Conservation (phyloP, 2,113 vertebrate genomes). For the Sitta europaea region DNA sequence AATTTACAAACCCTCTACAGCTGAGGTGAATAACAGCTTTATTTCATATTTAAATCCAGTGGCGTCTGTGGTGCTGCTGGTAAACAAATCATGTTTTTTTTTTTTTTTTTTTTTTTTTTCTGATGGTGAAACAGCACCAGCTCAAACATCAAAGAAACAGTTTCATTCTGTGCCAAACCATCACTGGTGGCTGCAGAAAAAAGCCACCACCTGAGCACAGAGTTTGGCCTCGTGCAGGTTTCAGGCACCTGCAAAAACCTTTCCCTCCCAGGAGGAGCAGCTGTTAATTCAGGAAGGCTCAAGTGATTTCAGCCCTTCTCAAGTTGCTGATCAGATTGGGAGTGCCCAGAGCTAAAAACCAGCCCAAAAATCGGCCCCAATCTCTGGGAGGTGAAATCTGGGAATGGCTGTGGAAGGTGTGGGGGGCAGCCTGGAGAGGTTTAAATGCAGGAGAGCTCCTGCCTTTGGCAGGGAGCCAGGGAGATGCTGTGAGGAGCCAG, state of each 20-base stretch:
- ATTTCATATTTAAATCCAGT: conserved; percentile 32
- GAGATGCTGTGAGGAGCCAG: not conserved
- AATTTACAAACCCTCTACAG: not conserved
- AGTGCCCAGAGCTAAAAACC: not conserved
- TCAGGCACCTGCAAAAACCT: not conserved
- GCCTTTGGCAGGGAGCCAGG: not conserved
- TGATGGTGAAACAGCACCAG: not conserved
- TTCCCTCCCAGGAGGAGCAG: not conserved
- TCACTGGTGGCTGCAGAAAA: not conserved
- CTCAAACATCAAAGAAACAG: not conserved
- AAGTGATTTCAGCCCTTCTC: not conserved
- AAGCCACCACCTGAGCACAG: not conserved
- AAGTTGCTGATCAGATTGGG: not conserved
- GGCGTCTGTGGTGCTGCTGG: conserved; percentile 5
- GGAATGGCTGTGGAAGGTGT: accelerated
- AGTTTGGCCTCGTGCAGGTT: not conserved
- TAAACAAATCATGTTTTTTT: not conserved
- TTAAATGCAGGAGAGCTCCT: not conserved
- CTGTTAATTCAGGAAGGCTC: not conserved
- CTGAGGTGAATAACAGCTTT: not conserved
- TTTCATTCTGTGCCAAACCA: not conserved
- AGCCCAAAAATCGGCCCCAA: not conserved
- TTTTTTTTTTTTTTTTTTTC: too few relatives aligned
- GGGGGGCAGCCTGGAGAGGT: not conserved
- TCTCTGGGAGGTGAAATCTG: not conserved